These are phyloP conservation scores for Plodia interpunctella DNA, from an alignment of 1,140 invertebrate genomes.

Conservation along the genomic window DNA sequence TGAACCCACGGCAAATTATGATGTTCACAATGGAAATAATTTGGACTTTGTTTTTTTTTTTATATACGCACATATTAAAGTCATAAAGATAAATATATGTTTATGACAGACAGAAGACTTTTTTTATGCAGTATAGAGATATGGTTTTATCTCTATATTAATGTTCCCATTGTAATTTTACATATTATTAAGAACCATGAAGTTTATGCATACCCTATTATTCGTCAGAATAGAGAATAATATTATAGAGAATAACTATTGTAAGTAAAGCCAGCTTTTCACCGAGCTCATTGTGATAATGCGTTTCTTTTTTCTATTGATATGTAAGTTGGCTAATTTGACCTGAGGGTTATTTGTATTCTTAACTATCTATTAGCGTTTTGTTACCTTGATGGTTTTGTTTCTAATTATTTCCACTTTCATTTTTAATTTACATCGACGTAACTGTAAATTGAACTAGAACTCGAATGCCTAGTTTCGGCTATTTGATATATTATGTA, in stretches of 20 bases:
- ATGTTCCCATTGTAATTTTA: neutral
- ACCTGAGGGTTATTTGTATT: neutral
- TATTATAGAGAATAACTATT: neutral
- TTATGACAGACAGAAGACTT: too few relatives aligned
- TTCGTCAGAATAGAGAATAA: neutral
- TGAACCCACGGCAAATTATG: too few relatives aligned
- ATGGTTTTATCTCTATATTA: neutral
- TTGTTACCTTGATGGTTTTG: neutral
- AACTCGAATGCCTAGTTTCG: too few relatives aligned
- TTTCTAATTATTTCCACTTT: slow-evolving; percentile 13
- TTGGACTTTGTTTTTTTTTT: neutral
- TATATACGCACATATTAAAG: neutral
- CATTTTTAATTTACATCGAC: neutral
- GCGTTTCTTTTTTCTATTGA: slow-evolving; percentile 1
- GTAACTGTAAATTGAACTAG: too few relatives aligned
- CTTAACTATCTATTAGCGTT: neutral
- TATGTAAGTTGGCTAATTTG: neutral
- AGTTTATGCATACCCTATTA: neutral
- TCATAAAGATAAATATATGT: too few relatives aligned
- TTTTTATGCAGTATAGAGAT: too few relatives aligned
- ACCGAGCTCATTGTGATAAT: neutral
- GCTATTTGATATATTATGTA: too few relatives aligned
- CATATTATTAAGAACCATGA: neutral
- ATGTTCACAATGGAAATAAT: too few relatives aligned
- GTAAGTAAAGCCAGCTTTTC: neutral